Evolutionary conservation across 2,113 vertebrate genomes (phyloP), one percentile per base, ranked within the genome.

Genomic region (Silurus asotus): DNA sequence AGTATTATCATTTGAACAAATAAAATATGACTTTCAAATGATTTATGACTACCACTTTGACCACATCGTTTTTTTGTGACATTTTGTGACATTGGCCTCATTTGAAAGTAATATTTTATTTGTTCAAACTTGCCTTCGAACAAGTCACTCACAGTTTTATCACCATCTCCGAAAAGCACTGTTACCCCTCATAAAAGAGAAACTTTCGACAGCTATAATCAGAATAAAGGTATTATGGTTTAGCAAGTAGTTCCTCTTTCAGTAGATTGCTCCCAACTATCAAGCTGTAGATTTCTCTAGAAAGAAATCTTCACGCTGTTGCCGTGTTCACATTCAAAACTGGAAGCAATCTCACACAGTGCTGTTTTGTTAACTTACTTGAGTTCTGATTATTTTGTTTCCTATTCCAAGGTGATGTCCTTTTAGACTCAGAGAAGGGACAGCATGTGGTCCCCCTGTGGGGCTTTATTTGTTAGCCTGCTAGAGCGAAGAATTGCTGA

Each of bases 401-500:
- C 69, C 76, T 80, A 61, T 81, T 88, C 78, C 80, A 90, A 93
- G 90, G 92, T 92, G 92, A 92, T 90, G 90, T 90, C 90, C 91
- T 93, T 91, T 92, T 91, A 62, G 90, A 91, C 90, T 84, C 65
- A 82, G 89, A 88, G 88, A 90, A 89, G 89, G 92, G 90, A 91
- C 89, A 91, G 83, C 88, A 59, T 53, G 77, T 70, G 87, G 86
- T 37, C 88, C 91, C 91, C 89, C 90, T 67, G 85, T 81, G 84
- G 88, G 89, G 89, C 84, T 87, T 92, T 92, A 88, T 90, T 93
- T 93, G 93, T 93, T 92, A 92, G 92, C 91, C 92, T 94, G 93
- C 91, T 94, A 90, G 93, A 94, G 93, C 93, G 92, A 92, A 93
- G 93, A 92, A 93, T 94, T 93, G 90, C 91, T 90, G 90, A 88